A percentile compares a stretch with the other conserved stretches of the same genome.
These are phyloP conservation scores for Drosophila emarginata DNA, from an alignment of 2,888 invertebrate genomes.

Conservation along the genomic window DNA sequence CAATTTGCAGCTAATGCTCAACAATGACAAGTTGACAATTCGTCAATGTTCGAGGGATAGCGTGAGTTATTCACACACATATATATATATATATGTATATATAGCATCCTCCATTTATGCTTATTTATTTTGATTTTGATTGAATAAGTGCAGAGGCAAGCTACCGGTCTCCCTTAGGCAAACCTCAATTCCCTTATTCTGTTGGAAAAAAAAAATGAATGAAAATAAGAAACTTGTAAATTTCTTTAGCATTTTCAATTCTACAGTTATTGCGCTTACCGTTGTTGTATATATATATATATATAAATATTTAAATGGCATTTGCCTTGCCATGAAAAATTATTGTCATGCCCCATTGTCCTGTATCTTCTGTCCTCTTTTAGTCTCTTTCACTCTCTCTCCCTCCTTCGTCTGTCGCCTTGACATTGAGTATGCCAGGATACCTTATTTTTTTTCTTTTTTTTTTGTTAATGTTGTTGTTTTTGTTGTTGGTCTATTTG, in stretches of 20 bases:
- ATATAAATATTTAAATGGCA: conserved; percentile 65
- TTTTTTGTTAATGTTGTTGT: too few species aligned
- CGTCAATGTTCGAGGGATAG: not conserved
- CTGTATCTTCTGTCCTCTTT: not conserved
- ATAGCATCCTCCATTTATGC: conserved; percentile 26
- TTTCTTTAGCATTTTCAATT: not conserved
- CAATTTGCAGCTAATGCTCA: conserved; percentile 42
- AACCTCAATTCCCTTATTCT: not conserved
- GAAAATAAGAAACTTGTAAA: conserved; percentile 35
- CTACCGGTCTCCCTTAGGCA: not conserved
- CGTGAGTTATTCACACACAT: too few species aligned
- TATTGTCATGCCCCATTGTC: conserved; percentile 11
- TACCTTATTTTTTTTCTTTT: not conserved
- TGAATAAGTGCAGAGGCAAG: conserved; percentile 70
- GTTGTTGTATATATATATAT: conserved; percentile 5
- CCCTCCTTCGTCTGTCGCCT: not conserved
- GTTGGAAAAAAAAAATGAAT: conserved; percentile 45
- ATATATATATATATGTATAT: not conserved
- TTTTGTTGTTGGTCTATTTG: not conserved
- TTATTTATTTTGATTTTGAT: conserved; percentile 76
- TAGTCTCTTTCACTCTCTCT: not conserved
- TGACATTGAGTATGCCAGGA: conserved; percentile 3
- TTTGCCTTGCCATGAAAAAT: conserved; percentile 19
- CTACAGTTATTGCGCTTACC: not conserved
- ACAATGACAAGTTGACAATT: conserved; percentile 45